phyloP scores from a whole-genome alignment of 2,797 vertebrate genomes.

The Chelon auratus region DNA sequence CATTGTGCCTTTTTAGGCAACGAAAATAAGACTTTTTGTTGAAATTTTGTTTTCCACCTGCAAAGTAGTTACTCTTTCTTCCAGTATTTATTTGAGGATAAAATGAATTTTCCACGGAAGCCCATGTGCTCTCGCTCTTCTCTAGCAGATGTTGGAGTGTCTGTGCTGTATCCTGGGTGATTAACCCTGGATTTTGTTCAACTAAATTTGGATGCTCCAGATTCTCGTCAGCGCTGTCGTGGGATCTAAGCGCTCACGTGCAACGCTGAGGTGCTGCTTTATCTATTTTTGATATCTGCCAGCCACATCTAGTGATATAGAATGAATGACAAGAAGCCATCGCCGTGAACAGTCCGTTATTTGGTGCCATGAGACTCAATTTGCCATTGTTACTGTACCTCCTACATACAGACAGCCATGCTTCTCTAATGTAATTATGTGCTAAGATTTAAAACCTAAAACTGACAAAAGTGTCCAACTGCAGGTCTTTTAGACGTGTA shows the following conservation, averaged over 20 bases:
- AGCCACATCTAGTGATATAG: constrained; percentile 27
- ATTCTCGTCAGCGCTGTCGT: constrained; percentile 62
- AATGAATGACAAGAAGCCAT: constrained; percentile 7
- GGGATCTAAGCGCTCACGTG: constrained; percentile 52
- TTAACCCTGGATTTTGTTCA: constrained; percentile 77
- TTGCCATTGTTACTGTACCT: constrained; percentile 5
- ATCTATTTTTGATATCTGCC: constrained; percentile 64
- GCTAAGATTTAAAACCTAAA: constrained; percentile 19
- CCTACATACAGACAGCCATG: neutral
- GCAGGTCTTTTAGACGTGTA: constrained; percentile 25
- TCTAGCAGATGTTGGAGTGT: constrained; percentile 70
- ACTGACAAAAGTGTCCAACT: constrained; percentile 11
- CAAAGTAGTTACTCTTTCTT: constrained; percentile 49
- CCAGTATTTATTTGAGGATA: constrained; percentile 57
- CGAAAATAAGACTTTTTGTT: constrained; percentile 28
- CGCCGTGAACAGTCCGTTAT: constrained; percentile 1
- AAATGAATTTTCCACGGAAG: constrained; percentile 60
- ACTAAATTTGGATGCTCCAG: constrained; percentile 83
- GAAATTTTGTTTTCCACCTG: no score
- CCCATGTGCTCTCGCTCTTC: constrained; percentile 39
- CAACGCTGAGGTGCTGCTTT: constrained; percentile 56
- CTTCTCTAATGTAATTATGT: constrained; percentile 20
- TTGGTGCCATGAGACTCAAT: constrained; percentile 8
- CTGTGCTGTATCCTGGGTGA: constrained; percentile 71
- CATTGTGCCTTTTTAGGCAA: neutral